Conservation (phyloP, 1,140 invertebrate species). For the Akabosia matsudoensis region DNA sequence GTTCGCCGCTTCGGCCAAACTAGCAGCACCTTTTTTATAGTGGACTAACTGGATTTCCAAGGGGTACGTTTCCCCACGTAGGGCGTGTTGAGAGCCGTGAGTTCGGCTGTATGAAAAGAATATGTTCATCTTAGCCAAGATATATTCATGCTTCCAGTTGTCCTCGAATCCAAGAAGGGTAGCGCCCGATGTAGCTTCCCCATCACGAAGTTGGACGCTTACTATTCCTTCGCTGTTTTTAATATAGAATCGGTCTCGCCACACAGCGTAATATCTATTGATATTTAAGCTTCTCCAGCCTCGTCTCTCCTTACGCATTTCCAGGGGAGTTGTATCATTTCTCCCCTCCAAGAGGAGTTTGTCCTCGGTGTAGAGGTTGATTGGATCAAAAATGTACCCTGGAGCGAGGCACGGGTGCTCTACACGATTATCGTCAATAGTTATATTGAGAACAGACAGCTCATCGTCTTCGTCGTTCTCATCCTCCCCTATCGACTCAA, state of each 20-base stretch:
- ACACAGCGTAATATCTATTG: neutral
- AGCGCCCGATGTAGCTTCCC: neutral
- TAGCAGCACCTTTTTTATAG: neutral
- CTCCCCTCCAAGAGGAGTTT: neutral
- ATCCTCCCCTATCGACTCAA: no score
- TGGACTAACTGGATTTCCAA: neutral
- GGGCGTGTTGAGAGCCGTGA: neutral
- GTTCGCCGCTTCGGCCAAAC: neutral
- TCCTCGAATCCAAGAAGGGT: neutral
- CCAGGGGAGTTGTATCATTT: neutral
- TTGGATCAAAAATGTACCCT: neutral
- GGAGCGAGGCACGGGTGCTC: neutral
- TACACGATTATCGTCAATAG: neutral
- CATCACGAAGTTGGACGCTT: neutral
- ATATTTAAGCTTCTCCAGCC: neutral
- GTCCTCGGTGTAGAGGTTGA: neutral
- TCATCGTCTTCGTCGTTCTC: no score
- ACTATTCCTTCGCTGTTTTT: neutral
- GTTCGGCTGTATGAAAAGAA: neutral
- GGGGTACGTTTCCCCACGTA: neutral
- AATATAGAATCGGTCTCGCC: neutral
- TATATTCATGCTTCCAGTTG: neutral
- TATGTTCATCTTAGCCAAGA: neutral
- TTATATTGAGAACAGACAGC: no score
- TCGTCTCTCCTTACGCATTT: neutral